Evolutionary conservation across 2,113 vertebrate genomes (phyloP).

Genomic region (Xenopus borealis): DNA sequence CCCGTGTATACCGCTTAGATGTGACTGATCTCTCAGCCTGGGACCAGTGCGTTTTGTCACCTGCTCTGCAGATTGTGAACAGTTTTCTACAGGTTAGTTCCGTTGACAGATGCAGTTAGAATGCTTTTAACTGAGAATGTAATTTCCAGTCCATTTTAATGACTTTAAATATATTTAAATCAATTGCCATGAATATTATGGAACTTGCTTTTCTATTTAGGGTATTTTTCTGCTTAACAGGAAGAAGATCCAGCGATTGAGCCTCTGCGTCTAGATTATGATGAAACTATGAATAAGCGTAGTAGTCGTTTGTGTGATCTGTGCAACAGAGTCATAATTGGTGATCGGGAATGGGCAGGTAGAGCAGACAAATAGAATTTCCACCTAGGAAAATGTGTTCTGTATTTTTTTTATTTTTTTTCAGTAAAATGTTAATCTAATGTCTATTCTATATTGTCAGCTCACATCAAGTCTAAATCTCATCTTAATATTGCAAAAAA

Average conservation of each 20-base stretch:
- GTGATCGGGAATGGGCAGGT: conserved; percentile 94
- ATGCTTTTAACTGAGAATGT: no score
- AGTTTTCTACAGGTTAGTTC: conserved; percentile 82
- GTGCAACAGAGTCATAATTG: conserved; percentile 88
- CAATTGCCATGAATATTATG: no score
- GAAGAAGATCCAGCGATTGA: conserved; percentile 62
- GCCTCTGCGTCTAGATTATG: conserved; percentile 69
- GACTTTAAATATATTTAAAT: no score
- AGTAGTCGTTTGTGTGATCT: conserved; percentile 73
- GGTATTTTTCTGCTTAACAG: conserved; percentile 53
- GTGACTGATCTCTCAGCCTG: conserved; percentile 80
- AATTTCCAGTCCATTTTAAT: no score
- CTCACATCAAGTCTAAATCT: conserved; percentile 87
- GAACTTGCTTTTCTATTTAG: no score
- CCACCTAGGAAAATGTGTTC: background rate
- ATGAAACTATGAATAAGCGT: conserved; percentile 70
- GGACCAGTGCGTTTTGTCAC: conserved; percentile 81
- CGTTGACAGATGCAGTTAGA: background rate
- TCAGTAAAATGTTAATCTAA: background rate
- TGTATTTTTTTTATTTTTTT: background rate
- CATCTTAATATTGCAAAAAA: conserved; percentile 82
- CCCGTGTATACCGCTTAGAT: conserved; percentile 82
- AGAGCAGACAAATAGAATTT: conserved; percentile 14
- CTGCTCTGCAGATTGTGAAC: conserved; percentile 83
- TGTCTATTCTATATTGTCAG: conserved; percentile 56